Evolutionary conservation across 2,888 invertebrate genomes (phyloP), one percentile per base, ranked within the genome.

Genomic region (Amblyjoppa proteus): DNA sequence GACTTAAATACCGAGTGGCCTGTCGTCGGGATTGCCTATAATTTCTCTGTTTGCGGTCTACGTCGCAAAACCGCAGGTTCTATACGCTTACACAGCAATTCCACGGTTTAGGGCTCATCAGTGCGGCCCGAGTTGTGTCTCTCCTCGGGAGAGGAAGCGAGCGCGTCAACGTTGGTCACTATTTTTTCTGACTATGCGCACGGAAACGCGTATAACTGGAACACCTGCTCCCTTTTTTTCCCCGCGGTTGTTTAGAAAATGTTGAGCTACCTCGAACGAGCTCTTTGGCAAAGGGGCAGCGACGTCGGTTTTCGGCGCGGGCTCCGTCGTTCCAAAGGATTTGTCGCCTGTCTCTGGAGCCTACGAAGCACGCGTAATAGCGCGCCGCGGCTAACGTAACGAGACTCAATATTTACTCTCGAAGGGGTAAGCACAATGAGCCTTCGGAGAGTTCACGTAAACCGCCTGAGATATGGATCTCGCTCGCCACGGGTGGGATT

Each of bases 401-500:
- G 87, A 89, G 90, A 88, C 86, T 89, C 92, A 92, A 92, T 91
- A 91, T 92, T 92, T 92, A 91, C 89, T 87, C 88, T 88, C 88
- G 87, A 87, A 83, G 86, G 88, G 88, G 85, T 87, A 45, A 88
- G 66, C 73, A 84, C 83, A 88, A 87, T 87, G 84, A 85, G 85
- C 75, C 75, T 78, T 87, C 68, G 70, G 25, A 25, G 31, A 58
- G 68, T 77, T 84, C 53, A 81, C 86, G 88, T 83, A 87, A 88
- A 88, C 82, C 86, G 69, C 64, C 84, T 73, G 73, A 58, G 73
- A 91, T 91, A 90, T 51, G 80, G 89, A 90, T 91, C 91, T 89
- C 83, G 0, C 53, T 85, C 83, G 74, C 84, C 79, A 53, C 69
- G 87, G 82, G 87, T 87, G 85, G 86, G 70, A 84, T 89, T 87